phyloP scores from a whole-genome alignment of 2,113 vertebrate species.

The Sterrhoptilus dennistouni region DNA sequence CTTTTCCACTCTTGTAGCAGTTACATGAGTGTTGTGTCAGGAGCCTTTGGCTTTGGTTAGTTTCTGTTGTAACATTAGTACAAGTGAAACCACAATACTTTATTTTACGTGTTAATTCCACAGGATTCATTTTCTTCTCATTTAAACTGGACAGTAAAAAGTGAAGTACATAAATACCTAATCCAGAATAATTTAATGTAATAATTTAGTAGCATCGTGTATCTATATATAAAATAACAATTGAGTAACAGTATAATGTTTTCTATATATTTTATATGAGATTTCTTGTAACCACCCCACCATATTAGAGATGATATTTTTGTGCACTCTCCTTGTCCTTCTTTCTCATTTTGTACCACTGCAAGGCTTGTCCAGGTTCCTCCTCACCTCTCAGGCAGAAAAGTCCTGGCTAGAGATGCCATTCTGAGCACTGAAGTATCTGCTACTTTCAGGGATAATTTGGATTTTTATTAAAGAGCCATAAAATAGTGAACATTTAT shows the following conservation, averaged over 20 bases:
- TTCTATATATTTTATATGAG: neutral
- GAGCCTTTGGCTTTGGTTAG: conserved; percentile 16
- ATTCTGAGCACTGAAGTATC: neutral
- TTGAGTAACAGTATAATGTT: neutral
- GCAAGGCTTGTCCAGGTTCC: neutral
- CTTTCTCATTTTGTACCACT: neutral
- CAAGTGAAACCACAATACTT: neutral
- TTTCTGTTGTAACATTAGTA: conserved; percentile 1
- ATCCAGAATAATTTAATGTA: neutral
- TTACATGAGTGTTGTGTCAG: neutral
- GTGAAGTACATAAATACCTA: neutral
- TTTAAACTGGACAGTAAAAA: neutral
- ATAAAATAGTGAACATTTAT: neutral
- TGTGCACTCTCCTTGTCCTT: neutral
- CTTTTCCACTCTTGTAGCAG: neutral
- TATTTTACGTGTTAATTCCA: neutral
- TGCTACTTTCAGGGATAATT: neutral
- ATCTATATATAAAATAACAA: neutral
- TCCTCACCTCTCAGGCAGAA: neutral
- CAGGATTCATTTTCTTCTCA: neutral
- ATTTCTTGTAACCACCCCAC: neutral
- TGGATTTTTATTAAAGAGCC: neutral
- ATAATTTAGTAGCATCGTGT: neutral
- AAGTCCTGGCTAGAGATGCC: accelerated
- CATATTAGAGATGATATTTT: neutral